phyloP scores from a whole-genome alignment of 2,797 vertebrate genomes.

The Benthosema pterotum region DNA sequence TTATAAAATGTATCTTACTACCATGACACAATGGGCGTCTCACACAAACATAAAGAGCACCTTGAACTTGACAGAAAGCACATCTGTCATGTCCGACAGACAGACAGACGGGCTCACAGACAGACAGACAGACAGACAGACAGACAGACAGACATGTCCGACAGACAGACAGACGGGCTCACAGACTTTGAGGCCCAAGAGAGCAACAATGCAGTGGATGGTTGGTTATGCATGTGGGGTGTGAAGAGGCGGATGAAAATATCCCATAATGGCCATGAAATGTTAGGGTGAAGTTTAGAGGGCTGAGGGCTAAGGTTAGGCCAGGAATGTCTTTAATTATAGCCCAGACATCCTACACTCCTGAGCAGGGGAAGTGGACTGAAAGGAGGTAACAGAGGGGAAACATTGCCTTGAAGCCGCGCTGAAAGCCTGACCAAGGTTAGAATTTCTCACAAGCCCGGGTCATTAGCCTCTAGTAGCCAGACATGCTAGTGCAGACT shows the following conservation, averaged over 20 bases:
- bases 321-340: slow-evolving; percentile 81
- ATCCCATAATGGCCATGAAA: slow-evolving; percentile 66
- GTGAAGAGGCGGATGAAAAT: slow-evolving; percentile 62
- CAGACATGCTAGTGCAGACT: too few species aligned
- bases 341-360: slow-evolving; percentile 53
- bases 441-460: slow-evolving; percentile 2
- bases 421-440: slow-evolving; percentile 31
- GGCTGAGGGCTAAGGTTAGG: slow-evolving; percentile 70
- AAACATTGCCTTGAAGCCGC: slow-evolving; percentile 52
- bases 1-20: slow-evolving; percentile 2
- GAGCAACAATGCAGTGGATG: slow-evolving; percentile 25
- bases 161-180: slow-evolving; percentile 21
- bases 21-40: neutral
- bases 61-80: neutral
- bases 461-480: slow-evolving; percentile 21
- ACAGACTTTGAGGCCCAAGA: slow-evolving; percentile 25
- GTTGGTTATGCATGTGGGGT: slow-evolving; percentile 42
- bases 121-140: too few species aligned
- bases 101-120: slow-evolving; percentile 26
- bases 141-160: too few species aligned
- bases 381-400: slow-evolving; percentile 41
- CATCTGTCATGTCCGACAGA: neutral
- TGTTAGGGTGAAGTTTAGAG: slow-evolving; percentile 63
- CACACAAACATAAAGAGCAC: neutral
- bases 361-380: slow-evolving; percentile 34